Conservation (phyloP, 2,797 vertebrate species). For the Falco cherrug region DNA sequence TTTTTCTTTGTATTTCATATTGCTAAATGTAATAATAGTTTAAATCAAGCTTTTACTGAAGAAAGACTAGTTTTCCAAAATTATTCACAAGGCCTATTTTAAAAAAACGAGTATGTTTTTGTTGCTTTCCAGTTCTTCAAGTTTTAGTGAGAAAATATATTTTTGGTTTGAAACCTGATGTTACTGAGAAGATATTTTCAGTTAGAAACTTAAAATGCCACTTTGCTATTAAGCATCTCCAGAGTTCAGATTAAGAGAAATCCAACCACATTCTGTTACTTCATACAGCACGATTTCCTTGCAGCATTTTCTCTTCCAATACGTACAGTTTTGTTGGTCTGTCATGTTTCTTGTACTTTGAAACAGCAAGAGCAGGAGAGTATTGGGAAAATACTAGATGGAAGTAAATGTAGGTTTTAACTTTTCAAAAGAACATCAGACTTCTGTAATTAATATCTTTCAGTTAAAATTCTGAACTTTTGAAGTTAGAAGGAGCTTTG, state of each 20-base stretch:
- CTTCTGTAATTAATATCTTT: not conserved
- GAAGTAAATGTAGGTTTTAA: not conserved
- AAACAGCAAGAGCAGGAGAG: not conserved
- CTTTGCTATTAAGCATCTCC: not conserved
- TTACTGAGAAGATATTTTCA: not conserved
- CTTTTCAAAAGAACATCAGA: not conserved
- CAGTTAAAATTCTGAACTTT: not conserved
- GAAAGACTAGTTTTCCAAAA: not conserved
- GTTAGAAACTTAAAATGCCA: not conserved
- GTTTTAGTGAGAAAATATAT: not conserved
- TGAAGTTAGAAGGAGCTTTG: not conserved
- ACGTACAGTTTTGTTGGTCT: not conserved
- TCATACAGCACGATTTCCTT: not conserved
- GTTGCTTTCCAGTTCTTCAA: not conserved
- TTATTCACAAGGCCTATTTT: not conserved
- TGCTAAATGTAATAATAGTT: not conserved
- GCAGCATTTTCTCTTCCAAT: not conserved
- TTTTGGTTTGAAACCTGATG: not conserved
- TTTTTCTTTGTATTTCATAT: not conserved
- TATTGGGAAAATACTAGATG: not conserved
- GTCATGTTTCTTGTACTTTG: not conserved
- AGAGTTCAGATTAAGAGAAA: not conserved
- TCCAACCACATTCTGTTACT: accelerated
- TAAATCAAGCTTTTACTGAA: not conserved
- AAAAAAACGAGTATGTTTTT: not conserved